Conservation (phyloP, 2,888 invertebrate species). For the Catocala fraxini region DNA sequence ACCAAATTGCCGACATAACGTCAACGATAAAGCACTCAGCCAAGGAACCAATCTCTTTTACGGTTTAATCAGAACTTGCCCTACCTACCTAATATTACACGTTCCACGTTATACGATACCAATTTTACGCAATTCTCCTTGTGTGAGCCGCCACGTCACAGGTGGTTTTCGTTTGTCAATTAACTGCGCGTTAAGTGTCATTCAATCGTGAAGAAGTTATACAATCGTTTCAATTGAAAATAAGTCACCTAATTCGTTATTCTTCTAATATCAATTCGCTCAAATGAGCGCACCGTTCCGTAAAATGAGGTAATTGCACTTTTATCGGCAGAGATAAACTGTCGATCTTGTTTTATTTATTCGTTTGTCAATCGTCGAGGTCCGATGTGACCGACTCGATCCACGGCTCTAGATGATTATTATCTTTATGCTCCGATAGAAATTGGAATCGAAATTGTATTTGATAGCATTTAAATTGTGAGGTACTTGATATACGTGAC, state of each 20-base stretch:
- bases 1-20: conserved; percentile 80
- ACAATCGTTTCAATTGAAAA: conserved; percentile 12
- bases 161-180: conserved; percentile 44
- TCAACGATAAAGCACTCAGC: conserved; percentile 81
- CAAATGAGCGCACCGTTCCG: conserved; percentile 28
- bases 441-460: background rate
- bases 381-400: conserved; percentile 2
- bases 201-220: conserved; percentile 15
- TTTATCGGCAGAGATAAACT: conserved; percentile 10
- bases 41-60: conserved; percentile 85
- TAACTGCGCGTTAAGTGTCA: conserved; percentile 12
- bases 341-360: conserved; percentile 22
- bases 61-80: conserved; percentile 83
- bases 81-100: conserved; percentile 67
- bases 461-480: no score
- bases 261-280: conserved; percentile 22
- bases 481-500: no score
- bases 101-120: conserved; percentile 58
- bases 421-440: conserved; percentile 1
- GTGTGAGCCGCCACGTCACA: conserved; percentile 39
- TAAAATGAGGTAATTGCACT: conserved; percentile 34
- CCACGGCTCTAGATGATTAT: background rate
- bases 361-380: conserved; percentile 12
- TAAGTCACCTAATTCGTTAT: conserved; percentile 21
- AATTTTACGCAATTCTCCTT: conserved; percentile 61